phyloP scores from a whole-genome alignment of 2,797 vertebrate species.

The Orientallactaga sibirica region DNA sequence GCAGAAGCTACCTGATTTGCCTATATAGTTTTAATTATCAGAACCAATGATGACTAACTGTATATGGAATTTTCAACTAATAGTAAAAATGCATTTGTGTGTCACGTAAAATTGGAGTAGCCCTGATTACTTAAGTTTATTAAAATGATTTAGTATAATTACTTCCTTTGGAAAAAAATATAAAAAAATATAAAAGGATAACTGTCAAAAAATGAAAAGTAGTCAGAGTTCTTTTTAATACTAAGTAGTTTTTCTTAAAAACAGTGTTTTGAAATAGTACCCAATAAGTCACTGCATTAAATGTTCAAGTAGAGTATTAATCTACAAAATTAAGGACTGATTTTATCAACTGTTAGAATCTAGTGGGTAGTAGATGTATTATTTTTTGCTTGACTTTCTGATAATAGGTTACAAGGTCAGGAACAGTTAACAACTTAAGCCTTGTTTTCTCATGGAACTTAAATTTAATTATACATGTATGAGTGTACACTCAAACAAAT shows the following conservation, averaged over 20 bases:
- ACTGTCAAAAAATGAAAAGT: neutral
- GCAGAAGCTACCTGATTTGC: conserved; percentile 56
- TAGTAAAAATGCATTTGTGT: conserved; percentile 50
- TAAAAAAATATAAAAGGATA: neutral
- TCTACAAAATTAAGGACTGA: conserved; percentile 48
- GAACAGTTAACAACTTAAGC: neutral
- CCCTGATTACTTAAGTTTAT: conserved; percentile 54
- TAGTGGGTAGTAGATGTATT: neutral
- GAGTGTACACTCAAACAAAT: conserved; percentile 8
- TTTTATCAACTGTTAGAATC: conserved; percentile 56
- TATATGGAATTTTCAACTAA: conserved; percentile 59
- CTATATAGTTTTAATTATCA: conserved; percentile 65
- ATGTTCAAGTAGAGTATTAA: conserved; percentile 57
- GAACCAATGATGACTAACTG: conserved; percentile 45
- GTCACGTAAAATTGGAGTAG: conserved; percentile 42
- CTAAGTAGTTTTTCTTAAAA: conserved; percentile 27
- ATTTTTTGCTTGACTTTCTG: too few relatives aligned
- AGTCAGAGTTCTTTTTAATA: neutral
- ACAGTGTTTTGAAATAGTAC: conserved; percentile 47
- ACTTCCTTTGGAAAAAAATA: conserved; percentile 48
- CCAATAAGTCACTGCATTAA: conserved; percentile 11
- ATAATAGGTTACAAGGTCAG: too few relatives aligned
- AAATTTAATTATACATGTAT: conserved; percentile 50
- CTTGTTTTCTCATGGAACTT: conserved; percentile 28
- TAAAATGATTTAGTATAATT: conserved; percentile 58